Evolutionary conservation across 2,888 invertebrate species (phyloP), one percentile per base, ranked within the genome.

Genomic region (Dicranocentrus wangi): DNA sequence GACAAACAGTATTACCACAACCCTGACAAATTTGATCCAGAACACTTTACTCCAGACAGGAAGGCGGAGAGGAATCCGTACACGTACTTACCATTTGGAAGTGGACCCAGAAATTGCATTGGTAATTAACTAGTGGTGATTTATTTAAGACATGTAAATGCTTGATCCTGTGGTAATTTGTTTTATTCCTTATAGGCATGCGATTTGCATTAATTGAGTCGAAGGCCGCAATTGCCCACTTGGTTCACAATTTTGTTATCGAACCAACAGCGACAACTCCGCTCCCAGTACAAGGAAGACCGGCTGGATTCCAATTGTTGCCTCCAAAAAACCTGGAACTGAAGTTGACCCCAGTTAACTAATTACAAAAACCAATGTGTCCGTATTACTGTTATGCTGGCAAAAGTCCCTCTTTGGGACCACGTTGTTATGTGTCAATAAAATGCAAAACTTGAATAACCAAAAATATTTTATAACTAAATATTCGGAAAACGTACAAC

Each of bases 21-120:
- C 15, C 82, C 83, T 1, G 63, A 83, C 13, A 60, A 71, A 13
- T 83, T 83, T 39, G 77, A 82, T 32, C 83, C 83, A 2, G 79
- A 79, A 53, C 39, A 77, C 27, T 82, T 83, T 43, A 63, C 69
- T 19, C 55, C 65, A 1, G 80, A 83, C 55, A 61, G 53, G 19
- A 82, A 75, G 32, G 61, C 53, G 1, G 39, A 65, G 15, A 42
- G 79, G 10, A 63, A 61, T 58, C 76, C 76, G 1, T 79, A 70
- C 27, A 72, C 73, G 27, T 83, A 42, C 28, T 39, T 71, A 68
- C 75, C 83, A 2, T 83, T 83, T 63, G 83, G 83, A n/a, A 71
- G 68, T 47, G 83, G 83, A 1, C 76, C 81, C 0, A 15, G 83
- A n/a, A 75, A 69, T 32, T 82, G 82, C 32, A 63, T 82, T 21